Base-by-base conservation (phyloP, 2,888 invertebrate genomes). In the Autographa pulchrina region DNA sequence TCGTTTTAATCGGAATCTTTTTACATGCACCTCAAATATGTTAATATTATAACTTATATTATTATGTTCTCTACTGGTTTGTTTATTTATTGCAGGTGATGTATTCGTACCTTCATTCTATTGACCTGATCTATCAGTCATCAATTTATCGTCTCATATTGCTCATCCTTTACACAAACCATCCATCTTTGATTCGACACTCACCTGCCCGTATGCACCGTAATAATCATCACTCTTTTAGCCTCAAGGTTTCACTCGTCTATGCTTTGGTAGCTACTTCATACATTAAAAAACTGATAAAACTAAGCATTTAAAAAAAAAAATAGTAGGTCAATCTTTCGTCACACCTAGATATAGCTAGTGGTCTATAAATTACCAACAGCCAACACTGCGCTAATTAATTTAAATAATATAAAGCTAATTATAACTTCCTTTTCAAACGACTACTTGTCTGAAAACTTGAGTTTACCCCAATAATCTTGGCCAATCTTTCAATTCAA, bases 401-500 rank as follows among this genome's bases (percentile, higher is more conserved):
- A 48, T 48, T 48, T 0, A 48, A 32, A 11, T 67, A 38, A 25
- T 58, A 63, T 48, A 38, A 11, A 11, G 25, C 67, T 65, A 54
- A 65, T 74, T 65, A 65, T 54, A 16, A 65, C 56, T 56, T 14
- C 65, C 4, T 48, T 54, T 62, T 41, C 35, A 61, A 54, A 63
- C 52, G 63, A 31, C 35, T 4, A 25, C 9, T 9, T 31, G 3
- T 61, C 25, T 48, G 18, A 65, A 20, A 60, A 52, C 20, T 66
- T 52, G 20, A n/a, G 66, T 60, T 62, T 59, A 67, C 54, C 61
- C 32, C 48, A 18, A 56, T 65, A 65, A 70, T 54, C 65, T 38
- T 16, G 38, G 58, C 70, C 52, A 61, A 60, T 62, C 58, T 58
- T 70, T 67, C 48, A 67, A 56, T 41, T 60, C 58, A 68, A 58